Base-by-base conservation (phyloP, 2,888 invertebrate species). In the Nebria salina region DNA sequence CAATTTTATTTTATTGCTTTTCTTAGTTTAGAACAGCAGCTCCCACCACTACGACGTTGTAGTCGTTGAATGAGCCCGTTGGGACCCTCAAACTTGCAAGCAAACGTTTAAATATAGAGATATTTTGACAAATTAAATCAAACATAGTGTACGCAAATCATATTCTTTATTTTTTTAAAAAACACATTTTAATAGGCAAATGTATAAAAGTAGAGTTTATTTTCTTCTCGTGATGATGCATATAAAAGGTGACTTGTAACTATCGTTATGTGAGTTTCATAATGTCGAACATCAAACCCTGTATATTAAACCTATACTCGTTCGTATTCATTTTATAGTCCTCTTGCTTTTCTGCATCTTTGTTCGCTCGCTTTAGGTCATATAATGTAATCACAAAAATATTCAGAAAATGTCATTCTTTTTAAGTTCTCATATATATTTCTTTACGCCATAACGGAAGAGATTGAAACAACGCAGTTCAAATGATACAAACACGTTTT, bases 1-100 rank as follows among this genome's bases (percentile, higher is more conserved):
- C 75, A 75, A 43, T 75, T 75, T 65, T 75, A 75, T 75, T 76
- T 76, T 76, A 76, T 42, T 34, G 42, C 76, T 72, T 70, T 25
- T 70, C 26, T 70, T 25, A 70, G 70, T 70, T 70, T 70, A 70
- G 26, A 70, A 34, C 25, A 41, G 34, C 72, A 34, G 72, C 72
- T 11, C 26, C 72, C 6, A 25, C 66, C 8, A 2, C 66, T 3
- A 25, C 34, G 26, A 34, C 72, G 20, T 34, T 11, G 25, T 70
- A 26, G 20, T 34, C 70, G 34, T 70, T 11, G 25, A 26, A 70
- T 25, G 75, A 75, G 26, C 64, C 75, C 75, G 76, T 41, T 65
- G 75, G 75, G 75, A 64, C 80, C 75, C 75, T 75, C 75, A 80
- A 80, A 75, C 75, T 80, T 75, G 75, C 80, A 80, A 75, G 75